These are phyloP conservation scores for Drosophila arizonae DNA, from an alignment of 1,140 invertebrate genomes.

Conservation along the genomic window DNA sequence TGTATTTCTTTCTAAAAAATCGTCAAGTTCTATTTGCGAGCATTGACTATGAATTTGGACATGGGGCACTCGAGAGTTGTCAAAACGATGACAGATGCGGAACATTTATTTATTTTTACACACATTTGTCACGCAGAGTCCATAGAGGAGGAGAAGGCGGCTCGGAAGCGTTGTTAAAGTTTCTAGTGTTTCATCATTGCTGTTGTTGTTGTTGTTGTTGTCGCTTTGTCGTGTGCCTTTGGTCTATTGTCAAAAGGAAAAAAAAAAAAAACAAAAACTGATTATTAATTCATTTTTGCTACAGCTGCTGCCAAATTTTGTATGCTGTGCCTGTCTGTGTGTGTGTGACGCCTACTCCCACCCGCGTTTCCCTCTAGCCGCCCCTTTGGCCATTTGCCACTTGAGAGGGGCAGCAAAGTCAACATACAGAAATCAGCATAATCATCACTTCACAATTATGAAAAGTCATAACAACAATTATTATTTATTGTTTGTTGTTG, in stretches of 20 bases:
- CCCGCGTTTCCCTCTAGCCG: neutral
- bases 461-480: slow-evolving; percentile 57
- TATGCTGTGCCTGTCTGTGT: slow-evolving; percentile 18
- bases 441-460: slow-evolving; percentile 74
- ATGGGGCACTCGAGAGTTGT: slow-evolving; percentile 46
- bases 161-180: slow-evolving; percentile 1
- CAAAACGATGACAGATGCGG: slow-evolving; percentile 64
- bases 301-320: slow-evolving; percentile 49
- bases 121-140: neutral
- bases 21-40: slow-evolving; percentile 26
- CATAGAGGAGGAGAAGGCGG: neutral
- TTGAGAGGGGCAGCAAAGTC: slow-evolving; percentile 31
- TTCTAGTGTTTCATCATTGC: slow-evolving; percentile 37
- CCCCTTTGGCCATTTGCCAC: slow-evolving; percentile 6
- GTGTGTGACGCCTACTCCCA: neutral
- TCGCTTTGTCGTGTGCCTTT: slow-evolving; percentile 63
- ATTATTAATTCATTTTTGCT: slow-evolving; percentile 63
- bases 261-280: slow-evolving; percentile 42
- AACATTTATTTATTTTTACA: slow-evolving; percentile 56
- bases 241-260: slow-evolving; percentile 43
- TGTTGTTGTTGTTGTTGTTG: slow-evolving; percentile 25
- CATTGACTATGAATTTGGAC: slow-evolving; percentile 53
- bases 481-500: slow-evolving; percentile 23
- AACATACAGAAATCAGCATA: slow-evolving; percentile 66
- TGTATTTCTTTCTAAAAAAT: slow-evolving; percentile 11